Conservation (phyloP, 2,888 invertebrate genomes). For the Latrodectus elegans region DNA sequence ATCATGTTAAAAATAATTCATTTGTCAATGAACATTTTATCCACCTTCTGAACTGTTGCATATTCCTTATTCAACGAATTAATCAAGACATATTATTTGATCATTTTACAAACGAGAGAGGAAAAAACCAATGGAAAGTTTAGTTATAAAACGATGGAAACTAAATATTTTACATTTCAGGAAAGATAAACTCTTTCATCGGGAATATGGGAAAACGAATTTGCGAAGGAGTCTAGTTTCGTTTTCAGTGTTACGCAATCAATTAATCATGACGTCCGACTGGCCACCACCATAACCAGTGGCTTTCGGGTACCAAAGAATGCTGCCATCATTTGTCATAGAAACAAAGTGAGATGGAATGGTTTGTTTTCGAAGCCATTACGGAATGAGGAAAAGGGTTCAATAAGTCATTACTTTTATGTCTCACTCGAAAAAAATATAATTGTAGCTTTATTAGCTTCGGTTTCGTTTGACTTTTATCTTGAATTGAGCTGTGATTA, state of each 20-base stretch:
- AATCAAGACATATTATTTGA: too few relatives aligned
- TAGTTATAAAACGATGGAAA: constrained; percentile 34
- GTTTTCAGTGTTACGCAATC: constrained; percentile 38
- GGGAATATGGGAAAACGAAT: constrained; percentile 37
- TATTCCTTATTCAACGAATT: too few relatives aligned
- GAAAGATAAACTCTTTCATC: constrained; percentile 11
- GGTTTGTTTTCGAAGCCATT: constrained; percentile 43
- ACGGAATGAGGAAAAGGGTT: constrained; percentile 12
- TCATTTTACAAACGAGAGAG: constrained; percentile 5
- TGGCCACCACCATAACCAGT: constrained; percentile 36
- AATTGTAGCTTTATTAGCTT: neutral
- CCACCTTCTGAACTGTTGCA: too few relatives aligned
- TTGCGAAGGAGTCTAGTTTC: constrained; percentile 31
- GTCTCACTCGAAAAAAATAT: neutral
- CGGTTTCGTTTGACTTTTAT: neutral
- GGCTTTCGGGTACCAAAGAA: constrained; percentile 39
- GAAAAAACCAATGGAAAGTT: constrained; percentile 14
- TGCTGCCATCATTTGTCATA: constrained; percentile 59
- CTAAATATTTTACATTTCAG: constrained; percentile 42
- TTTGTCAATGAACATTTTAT: too few relatives aligned
- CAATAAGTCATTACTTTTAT: constrained; percentile 1
- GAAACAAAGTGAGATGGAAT: constrained; percentile 24
- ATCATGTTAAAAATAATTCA: too few relatives aligned
- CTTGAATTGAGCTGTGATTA: neutral
- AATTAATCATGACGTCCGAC: constrained; percentile 48